phyloP scores from a whole-genome alignment of 1,140 invertebrate genomes.

The Atta texana region DNA sequence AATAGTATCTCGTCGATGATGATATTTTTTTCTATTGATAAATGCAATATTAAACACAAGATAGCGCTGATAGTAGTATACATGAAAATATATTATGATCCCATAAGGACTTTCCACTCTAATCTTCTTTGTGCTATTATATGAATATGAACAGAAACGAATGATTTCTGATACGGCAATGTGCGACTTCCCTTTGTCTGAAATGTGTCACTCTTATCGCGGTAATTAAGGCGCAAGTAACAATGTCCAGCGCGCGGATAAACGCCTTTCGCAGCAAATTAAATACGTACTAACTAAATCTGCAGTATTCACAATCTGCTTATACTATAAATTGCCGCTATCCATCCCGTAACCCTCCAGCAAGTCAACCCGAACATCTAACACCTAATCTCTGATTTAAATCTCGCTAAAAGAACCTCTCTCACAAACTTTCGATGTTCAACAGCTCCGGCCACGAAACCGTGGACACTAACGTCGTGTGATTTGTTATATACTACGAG shows the following conservation, averaged over 20 bases:
- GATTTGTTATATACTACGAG: constrained; percentile 76
- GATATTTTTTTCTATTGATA: too few relatives aligned
- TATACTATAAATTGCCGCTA: constrained; percentile 19
- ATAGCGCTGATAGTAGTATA: too few relatives aligned
- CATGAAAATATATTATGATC: too few relatives aligned
- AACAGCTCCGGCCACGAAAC: constrained; percentile 37
- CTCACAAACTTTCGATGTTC: constrained; percentile 33
- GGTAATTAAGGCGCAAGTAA: constrained; percentile 38
- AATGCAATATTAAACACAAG: too few relatives aligned
- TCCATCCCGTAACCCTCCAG: not conserved
- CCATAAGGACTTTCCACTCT: too few relatives aligned
- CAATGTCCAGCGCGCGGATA: constrained; percentile 20
- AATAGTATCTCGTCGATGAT: too few relatives aligned
- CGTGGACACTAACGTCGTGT: constrained; percentile 25
- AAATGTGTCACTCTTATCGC: constrained; percentile 54
- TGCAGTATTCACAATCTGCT: not conserved
- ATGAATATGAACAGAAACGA: too few relatives aligned
- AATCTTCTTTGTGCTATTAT: too few relatives aligned
- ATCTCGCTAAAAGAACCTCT: not conserved
- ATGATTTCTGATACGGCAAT: not conserved
- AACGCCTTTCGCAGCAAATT: constrained; percentile 12
- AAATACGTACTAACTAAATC: constrained; percentile 40
- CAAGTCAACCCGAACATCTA: not conserved
- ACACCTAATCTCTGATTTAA: not conserved
- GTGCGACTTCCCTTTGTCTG: constrained; percentile 1